Evolutionary conservation across 2,888 invertebrate genomes (phyloP), one percentile per base, ranked within the genome.

Genomic region (Netelia melanura): DNA sequence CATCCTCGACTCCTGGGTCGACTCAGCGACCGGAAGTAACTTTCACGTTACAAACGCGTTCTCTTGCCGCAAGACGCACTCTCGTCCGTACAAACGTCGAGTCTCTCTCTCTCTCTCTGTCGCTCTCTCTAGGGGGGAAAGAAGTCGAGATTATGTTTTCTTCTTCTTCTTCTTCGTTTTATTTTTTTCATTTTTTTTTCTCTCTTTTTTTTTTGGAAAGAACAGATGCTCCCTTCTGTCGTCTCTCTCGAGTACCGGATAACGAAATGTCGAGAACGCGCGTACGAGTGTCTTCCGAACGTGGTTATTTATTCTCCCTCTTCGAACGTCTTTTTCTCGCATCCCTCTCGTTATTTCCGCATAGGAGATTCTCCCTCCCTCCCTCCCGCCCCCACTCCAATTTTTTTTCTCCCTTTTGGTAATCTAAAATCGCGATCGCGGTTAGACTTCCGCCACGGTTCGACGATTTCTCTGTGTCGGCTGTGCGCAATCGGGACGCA

Each of bases 1-100:
- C 83, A 83, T 83, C 83, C 79, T 61, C 67, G 67, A 61, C 38
- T 67, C 68, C 43, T 74, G 74, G 23, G 52, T 6, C 30, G 54
- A 48, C 23, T 23, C 21, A 30, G n/a, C 0, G 72, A 83, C 44
- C 79, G 83, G 83, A 83, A 83, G 79, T 79, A 58, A 83, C 79
- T 83, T 74, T 83, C 74, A 70, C 70, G 64, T 61, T 68, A 52
- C 61, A 54, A 68, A 75, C 54, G 10, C 62, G 17, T 3, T 48
- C 48, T 48, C 30, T 30, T n/a, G 56, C 23, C 58, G 43, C 5
- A 56, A 65, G 67, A 75, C 65, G 44, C 43, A 30, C 65, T 67
- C 56, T 48, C 21, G 43, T 67, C 43, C 5, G 14, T 44, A 25
- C 43, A 6, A n/a, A 21, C 48, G 23, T 21, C 14, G 11, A 48